Evolutionary conservation across 2,888 invertebrate genomes (phyloP).

Genomic region (Osmoderma eremita): DNA sequence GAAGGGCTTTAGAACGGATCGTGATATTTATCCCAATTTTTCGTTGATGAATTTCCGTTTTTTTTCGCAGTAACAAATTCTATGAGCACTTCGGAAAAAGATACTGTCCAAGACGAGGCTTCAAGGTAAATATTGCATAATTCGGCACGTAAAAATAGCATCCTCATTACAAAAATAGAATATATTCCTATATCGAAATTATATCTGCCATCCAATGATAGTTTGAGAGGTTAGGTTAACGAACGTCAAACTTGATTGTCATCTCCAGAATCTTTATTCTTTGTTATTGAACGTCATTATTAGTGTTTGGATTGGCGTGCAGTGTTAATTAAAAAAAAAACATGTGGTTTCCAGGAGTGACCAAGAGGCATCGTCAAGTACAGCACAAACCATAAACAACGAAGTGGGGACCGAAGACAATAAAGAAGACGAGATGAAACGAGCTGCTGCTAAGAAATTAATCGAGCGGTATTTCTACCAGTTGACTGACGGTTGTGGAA

Average conservation of each 20-base stretch:
- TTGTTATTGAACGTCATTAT: conserved; percentile 44
- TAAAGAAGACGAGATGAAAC: conserved; percentile 75
- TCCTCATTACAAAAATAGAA: conserved; percentile 43
- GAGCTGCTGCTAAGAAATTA: conserved; percentile 82
- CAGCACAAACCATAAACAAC: conserved; percentile 52
- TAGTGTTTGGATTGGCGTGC: background rate
- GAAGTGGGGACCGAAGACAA: conserved; percentile 52
- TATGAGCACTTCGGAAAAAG: conserved; percentile 65
- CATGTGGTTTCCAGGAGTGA: conserved; percentile 55
- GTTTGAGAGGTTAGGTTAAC: conserved; percentile 56
- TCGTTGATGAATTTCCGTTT: conserved; percentile 40
- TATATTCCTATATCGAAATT: conserved; percentile 20
- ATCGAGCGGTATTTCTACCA: conserved; percentile 95
- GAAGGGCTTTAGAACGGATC: conserved; percentile 8
- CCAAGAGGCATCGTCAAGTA: conserved; percentile 62
- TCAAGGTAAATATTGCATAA: conserved; percentile 62
- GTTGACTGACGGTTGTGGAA: conserved; percentile 91
- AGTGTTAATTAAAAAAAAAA: conserved; percentile 1
- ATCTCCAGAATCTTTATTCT: conserved; percentile 52
- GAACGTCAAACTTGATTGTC: conserved; percentile 61
- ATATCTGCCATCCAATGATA: conserved; percentile 3
- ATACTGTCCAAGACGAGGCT: conserved; percentile 65
- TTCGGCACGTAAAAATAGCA: conserved; percentile 36
- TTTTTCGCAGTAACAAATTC: conserved; percentile 52
- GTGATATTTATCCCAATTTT: conserved; percentile 20